These are phyloP conservation scores for Strix uralensis DNA, from an alignment of 2,113 vertebrate species.

Conservation along the genomic window DNA sequence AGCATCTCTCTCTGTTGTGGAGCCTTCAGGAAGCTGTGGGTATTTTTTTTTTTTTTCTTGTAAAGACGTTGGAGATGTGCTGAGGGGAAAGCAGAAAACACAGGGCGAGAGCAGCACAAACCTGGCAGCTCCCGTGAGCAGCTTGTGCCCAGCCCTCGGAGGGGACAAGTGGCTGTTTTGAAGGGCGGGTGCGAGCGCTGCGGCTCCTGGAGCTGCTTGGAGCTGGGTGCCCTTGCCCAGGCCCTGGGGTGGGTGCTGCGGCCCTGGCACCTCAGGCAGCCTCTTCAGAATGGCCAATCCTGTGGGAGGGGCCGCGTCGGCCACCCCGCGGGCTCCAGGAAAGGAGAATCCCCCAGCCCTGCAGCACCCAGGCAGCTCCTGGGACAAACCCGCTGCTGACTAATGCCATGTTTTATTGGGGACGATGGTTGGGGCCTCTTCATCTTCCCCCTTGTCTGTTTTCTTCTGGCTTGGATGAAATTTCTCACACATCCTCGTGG, in stretches of 20 bases:
- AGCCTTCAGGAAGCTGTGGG: background rate
- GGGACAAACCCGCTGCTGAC: background rate
- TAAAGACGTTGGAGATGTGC: background rate
- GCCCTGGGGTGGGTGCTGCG: background rate
- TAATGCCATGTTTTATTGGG: background rate
- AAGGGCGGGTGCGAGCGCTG: accelerated
- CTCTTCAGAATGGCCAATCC: background rate
- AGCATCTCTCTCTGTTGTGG: background rate
- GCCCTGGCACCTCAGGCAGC: background rate
- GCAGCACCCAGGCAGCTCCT: background rate
- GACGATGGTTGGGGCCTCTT: background rate
- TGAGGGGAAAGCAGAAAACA: background rate
- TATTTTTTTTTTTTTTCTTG: background rate
- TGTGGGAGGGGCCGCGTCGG: accelerated
- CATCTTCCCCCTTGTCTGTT: background rate
- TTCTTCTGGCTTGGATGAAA: background rate
- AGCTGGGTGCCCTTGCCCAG: accelerated
- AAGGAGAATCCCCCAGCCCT: background rate
- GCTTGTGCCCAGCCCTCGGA: background rate
- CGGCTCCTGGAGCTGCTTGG: background rate
- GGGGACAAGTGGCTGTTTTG: background rate
- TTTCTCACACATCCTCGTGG: background rate
- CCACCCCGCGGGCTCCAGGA: background rate
- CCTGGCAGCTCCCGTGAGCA: background rate
- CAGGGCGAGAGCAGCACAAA: background rate